phyloP scores from a whole-genome alignment of 2,888 invertebrate genomes.

The Adineta ricciae region DNA sequence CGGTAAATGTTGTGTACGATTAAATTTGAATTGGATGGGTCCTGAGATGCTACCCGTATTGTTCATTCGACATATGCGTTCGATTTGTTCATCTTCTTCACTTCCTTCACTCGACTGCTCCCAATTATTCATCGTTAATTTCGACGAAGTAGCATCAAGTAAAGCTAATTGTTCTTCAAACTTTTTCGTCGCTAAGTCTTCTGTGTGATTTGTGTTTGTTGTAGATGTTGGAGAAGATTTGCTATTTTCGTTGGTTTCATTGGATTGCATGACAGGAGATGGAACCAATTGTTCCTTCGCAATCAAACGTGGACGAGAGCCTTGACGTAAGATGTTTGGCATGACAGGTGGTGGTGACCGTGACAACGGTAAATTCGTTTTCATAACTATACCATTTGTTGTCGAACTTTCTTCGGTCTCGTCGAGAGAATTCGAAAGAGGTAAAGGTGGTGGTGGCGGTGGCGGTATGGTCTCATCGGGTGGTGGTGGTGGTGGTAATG shows the following conservation, averaged over 20 bases:
- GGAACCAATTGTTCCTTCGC: background rate
- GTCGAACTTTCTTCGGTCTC: background rate
- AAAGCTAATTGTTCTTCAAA: slow-evolving; percentile 18
- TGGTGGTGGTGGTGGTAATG: background rate
- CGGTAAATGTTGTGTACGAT: background rate
- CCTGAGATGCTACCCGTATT: slow-evolving; percentile 4
- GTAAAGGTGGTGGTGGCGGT: background rate
- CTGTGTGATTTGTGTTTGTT: background rate
- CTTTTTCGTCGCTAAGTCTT: background rate
- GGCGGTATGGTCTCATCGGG: background rate
- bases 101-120: background rate
- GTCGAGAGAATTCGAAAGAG: background rate
- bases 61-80: slow-evolving; percentile 10
- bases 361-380: background rate
- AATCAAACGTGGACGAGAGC: background rate
- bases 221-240: background rate
- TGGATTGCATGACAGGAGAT: background rate
- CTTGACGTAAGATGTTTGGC: slow-evolving; percentile 2
- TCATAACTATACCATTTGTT: background rate
- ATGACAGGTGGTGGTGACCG: slow-evolving; percentile 4
- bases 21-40: slow-evolving; percentile 17
- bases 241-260: background rate
- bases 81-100: slow-evolving; percentile 17
- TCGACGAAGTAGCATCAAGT: background rate
- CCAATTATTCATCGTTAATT: background rate